These are phyloP conservation scores for Megaleporinus macrocephalus DNA, from an alignment of 2,113 vertebrate genomes.

Conservation along the genomic window DNA sequence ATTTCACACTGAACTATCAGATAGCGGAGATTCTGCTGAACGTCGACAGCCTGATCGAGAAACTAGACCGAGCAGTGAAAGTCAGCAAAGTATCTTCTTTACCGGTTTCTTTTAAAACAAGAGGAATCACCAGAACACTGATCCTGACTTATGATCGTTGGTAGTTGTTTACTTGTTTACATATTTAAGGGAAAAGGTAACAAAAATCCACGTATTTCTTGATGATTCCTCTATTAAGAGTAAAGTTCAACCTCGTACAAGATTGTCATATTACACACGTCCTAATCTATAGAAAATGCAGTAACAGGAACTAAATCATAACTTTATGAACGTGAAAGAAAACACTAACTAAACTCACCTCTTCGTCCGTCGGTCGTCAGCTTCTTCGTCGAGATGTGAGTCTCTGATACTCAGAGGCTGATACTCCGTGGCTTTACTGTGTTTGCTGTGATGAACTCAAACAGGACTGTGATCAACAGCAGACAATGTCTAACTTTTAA, in stretches of 20 bases:
- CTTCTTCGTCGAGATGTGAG: not conserved
- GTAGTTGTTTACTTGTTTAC: too few species aligned
- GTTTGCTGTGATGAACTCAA: not conserved
- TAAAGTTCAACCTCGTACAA: too few species aligned
- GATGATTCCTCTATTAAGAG: too few species aligned
- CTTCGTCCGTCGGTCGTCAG: not conserved
- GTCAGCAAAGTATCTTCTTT: not conserved
- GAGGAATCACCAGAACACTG: not conserved
- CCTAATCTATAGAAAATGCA: too few species aligned
- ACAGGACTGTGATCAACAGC: not conserved
- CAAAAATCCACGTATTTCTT: too few species aligned
- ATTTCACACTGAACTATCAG: not conserved
- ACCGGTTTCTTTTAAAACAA: too few species aligned
- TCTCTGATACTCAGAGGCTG: too few species aligned
- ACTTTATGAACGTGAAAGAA: too few species aligned
- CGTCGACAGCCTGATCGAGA: not conserved
- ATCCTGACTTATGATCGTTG: too few species aligned
- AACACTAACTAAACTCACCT: not conserved
- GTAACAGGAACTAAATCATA: too few species aligned
- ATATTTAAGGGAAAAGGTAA: too few species aligned
- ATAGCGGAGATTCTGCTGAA: not conserved
- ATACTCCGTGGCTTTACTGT: not conserved
- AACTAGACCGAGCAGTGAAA: not conserved
- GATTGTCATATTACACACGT: too few species aligned
- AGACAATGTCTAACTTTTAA: not conserved